Base-by-base conservation (phyloP, 2,888 invertebrate genomes). In the Caenorhabditis japonica region DNA sequence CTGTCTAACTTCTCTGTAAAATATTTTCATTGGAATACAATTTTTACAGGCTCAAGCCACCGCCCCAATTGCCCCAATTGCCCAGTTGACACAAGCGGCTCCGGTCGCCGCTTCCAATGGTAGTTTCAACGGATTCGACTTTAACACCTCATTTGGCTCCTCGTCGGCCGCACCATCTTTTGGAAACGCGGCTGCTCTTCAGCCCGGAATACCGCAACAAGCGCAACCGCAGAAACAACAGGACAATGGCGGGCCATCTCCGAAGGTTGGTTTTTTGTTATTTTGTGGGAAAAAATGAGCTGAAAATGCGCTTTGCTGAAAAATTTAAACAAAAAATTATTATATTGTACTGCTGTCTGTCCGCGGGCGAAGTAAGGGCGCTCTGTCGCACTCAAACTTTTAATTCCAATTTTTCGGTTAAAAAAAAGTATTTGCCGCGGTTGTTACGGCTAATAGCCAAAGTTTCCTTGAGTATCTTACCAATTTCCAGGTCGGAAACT, bases 401-500 rank as follows among this genome's bases (percentile, higher is more conserved):
- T n/a, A n/a, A n/a, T n/a, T n/a, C n/a, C n/a, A n/a, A n/a, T n/a
- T n/a, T n/a, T n/a, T n/a, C n/a, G n/a, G n/a, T n/a, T n/a, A n/a
- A n/a, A n/a, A n/a, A n/a, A n/a, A n/a, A n/a, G n/a, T n/a, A n/a
- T n/a, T n/a, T n/a, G n/a, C n/a, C n/a, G n/a, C n/a, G n/a, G n/a
- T n/a, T n/a, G n/a, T n/a, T n/a, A n/a, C n/a, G n/a, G n/a, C n/a
- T n/a, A n/a, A n/a, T n/a, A n/a, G n/a, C n/a, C n/a, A n/a, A 30
- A 30, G 10, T 30, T 10, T 30, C 30, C 30, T 7, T 7, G 30
- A 7, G 30, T 10, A 38, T 4, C 38, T 10, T n/a, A n/a, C 5
- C 7, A n/a, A 10, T 5, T 44, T 64, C 2, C 58, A 69, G 69
- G 33, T 66, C 33, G 73, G 73, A 27, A 73, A 60, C 41, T 61